phyloP scores from a whole-genome alignment of 2,888 invertebrate species.

The Stenotaenia linearis region DNA sequence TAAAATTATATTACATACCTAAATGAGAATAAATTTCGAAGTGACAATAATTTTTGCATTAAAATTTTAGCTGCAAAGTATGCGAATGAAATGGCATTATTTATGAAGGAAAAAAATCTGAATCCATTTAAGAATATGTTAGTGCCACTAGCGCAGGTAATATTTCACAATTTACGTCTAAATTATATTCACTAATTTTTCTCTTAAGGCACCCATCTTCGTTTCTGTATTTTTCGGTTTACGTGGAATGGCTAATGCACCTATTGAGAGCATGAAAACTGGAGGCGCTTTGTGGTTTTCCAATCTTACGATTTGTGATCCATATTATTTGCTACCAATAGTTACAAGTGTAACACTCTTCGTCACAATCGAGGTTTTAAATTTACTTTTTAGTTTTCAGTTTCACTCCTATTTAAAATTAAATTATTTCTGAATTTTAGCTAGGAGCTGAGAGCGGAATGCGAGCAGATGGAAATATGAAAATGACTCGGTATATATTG shows the following conservation, averaged over 20 bases:
- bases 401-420: no score
- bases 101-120: conserved; percentile 74
- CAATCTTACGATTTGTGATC: conserved; percentile 86
- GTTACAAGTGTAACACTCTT: conserved; percentile 76
- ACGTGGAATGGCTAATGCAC: conserved; percentile 78
- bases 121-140: conserved; percentile 74
- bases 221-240: conserved; percentile 86
- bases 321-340: conserved; percentile 76
- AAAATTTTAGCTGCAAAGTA: conserved; percentile 60
- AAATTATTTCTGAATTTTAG: no score
- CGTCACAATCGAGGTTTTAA: conserved; percentile 65
- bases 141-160: conserved; percentile 47
- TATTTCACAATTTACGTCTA: not conserved
- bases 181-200: conserved; percentile 36
- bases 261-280: conserved; percentile 79
- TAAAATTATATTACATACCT: conserved; percentile 42
- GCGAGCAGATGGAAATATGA: conserved; percentile 43
- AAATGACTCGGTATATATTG: conserved; percentile 66
- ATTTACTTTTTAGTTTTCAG: not conserved
- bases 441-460: conserved; percentile 67
- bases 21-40: no score
- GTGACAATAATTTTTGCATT: no score
- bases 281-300: conserved; percentile 91
- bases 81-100: conserved; percentile 69
- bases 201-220: conserved; percentile 70